Evolutionary conservation across 2,113 vertebrate species (phyloP), one percentile per base, ranked within the genome.

Genomic region (Platichthys stellatus): DNA sequence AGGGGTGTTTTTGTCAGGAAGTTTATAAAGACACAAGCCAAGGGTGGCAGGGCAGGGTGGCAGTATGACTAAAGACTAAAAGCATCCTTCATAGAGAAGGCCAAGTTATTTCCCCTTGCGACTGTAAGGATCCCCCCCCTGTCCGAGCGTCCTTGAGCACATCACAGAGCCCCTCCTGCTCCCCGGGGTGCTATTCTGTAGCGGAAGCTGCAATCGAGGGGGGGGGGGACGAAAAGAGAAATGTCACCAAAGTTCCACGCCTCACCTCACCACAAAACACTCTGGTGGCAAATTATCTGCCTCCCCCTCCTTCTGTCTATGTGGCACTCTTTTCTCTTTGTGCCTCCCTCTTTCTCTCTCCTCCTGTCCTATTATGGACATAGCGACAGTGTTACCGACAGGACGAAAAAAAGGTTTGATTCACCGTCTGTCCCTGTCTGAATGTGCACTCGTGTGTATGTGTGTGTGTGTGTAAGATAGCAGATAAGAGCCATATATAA

Each of bases 401-500:
- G 85, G 79, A 83, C 62, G 11, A 62, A 62, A 82, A 85, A 70
- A 80, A 85, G 88, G 84, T 87, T 92, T 93, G 92, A 93, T 93
- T 92, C 89, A 92, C 86, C 60, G 88, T 77, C 80, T 84, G 88
- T 91, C 87, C 83, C 81, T 24, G 81, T 88, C 86, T 88, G 65
- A 75, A 76, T 75, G 85, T 57, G 79, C 63, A 54, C 47, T 59
- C 43, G 51, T n/a, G 20, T 54, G 8, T 54, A 20, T 86, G 86
- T 84, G 85, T 86, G 89, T 76, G 67, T 86, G 86, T 84, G 85
- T 86, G 89, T 77, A 64, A 81, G 92, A 91, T 92, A 93, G 89
- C 90, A 90, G 92, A 93, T 93, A 93, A 93, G 92, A 76, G 84
- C 86, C 89, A 90, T 92, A 87, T 93, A 91, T 93, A 93, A 92